These are phyloP conservation scores for Zaprionus lineosus DNA, from an alignment of 2,888 invertebrate genomes.

Conservation along the genomic window DNA sequence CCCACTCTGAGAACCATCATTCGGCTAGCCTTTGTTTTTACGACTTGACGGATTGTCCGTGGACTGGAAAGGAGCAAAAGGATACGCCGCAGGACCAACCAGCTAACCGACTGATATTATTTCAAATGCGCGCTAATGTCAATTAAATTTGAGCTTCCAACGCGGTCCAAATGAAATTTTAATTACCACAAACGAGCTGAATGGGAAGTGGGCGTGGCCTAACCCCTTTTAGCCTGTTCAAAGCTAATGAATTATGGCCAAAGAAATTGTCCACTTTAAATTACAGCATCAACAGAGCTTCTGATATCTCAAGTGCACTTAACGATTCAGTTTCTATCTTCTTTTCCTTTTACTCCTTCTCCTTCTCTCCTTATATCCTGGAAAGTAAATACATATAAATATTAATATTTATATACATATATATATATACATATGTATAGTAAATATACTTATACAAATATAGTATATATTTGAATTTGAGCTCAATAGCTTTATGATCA, in stretches of 20 bases:
- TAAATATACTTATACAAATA: too few relatives aligned
- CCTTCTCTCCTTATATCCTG: too few relatives aligned
- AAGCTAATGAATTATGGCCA: slow-evolving; percentile 33
- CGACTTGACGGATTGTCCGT: slow-evolving; percentile 69
- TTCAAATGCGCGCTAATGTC: slow-evolving; percentile 70
- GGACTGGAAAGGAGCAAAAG: slow-evolving; percentile 23
- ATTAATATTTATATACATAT: too few relatives aligned
- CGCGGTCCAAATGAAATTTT: slow-evolving; percentile 66
- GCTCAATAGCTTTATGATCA: too few relatives aligned
- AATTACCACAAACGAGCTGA: slow-evolving; percentile 72
- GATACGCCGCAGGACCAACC: slow-evolving; percentile 10
- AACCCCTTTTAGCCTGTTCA: slow-evolving; percentile 10
- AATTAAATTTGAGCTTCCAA: slow-evolving; percentile 68
- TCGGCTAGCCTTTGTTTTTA: slow-evolving; percentile 62
- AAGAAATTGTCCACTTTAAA: slow-evolving; percentile 37
- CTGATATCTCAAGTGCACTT: too few relatives aligned
- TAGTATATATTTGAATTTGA: too few relatives aligned
- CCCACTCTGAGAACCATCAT: too few relatives aligned
- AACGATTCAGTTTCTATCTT: background rate
- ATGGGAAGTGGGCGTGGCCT: background rate
- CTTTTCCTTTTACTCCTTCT: background rate
- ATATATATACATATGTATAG: too few relatives aligned
- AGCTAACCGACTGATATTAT: slow-evolving; percentile 47
- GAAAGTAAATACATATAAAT: too few relatives aligned
- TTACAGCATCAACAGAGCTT: too few relatives aligned